Conservation (phyloP, 2,113 vertebrate genomes). For the Steatornis caripensis region DNA sequence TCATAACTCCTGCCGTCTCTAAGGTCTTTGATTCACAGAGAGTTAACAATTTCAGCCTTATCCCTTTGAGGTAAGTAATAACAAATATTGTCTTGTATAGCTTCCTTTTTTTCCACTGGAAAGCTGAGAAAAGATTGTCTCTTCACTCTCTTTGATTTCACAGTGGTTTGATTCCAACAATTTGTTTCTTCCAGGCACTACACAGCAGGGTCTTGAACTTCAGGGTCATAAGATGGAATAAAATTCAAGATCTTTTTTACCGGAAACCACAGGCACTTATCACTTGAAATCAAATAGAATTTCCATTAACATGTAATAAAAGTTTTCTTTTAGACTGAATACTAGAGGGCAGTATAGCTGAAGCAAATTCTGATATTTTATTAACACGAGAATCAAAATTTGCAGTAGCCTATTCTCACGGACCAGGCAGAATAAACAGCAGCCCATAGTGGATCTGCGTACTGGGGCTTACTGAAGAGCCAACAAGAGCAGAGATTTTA, state of each 20-base stretch:
- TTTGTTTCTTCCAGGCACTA: background rate
- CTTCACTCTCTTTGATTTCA: background rate
- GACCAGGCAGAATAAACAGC: background rate
- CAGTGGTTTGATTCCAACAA: background rate
- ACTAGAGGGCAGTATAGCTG: background rate
- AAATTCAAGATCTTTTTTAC: background rate
- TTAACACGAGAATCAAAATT: background rate
- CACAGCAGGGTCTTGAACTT: background rate
- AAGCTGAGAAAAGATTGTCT: background rate
- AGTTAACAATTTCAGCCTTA: background rate
- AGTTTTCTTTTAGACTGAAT: background rate
- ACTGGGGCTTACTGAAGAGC: background rate
- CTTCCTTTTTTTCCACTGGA: background rate
- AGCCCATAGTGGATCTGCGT: fast-evolving
- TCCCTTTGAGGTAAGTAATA: background rate
- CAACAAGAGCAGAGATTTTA: background rate
- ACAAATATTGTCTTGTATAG: background rate
- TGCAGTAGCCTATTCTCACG: background rate
- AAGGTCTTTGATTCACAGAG: background rate
- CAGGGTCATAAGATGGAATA: background rate
- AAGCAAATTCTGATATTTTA: background rate
- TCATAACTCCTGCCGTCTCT: background rate
- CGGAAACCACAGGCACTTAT: background rate
- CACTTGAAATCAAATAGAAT: background rate
- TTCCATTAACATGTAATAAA: background rate